Evolutionary conservation across 2,888 invertebrate genomes (phyloP), one percentile per base, ranked within the genome.

Genomic region (Parnassius smintheus): DNA sequence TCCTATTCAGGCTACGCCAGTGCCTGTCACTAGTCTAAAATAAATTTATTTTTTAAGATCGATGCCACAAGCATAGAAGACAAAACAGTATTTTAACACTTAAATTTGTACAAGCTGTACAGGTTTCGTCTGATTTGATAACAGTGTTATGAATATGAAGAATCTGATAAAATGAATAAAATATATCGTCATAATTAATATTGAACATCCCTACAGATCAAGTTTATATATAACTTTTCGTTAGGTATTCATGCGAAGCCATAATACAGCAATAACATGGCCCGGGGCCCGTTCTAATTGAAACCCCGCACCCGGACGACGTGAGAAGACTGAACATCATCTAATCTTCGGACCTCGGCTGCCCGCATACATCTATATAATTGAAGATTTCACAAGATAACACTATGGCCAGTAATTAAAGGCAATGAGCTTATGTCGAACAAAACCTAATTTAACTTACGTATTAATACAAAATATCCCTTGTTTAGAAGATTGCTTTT

Each of bases 321-420:
- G 90, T 90, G 90, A 89, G 85, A 80, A 81, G 90, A 88, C 88
- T 90, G 80, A 75, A 81, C 85, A 88, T 83, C 80, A 82, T 75
- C 82, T 83, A 82, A 87, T 85, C 85, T 82, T 72, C 73, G 75
- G 75, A 75, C 76, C 78, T 74, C 75, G 72, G 70, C 73, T 69
- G 71, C 72, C 75, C 77, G 67, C 78, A 81, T 75, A 74, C 75
- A 75, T 75, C 74, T 77, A 75, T 79, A 80, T 87, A 87, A 89
- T 89, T 87, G 83, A 85, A 88, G 88, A 88, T 91, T 88, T 89
- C 84, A 82, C 90, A 82, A 88, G 89, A 90, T 91, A 90, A 82
- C 88, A 86, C 88, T 81, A 81, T 81, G 78, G 78, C 82, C 82
- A 80, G 78, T 83, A 81, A 85, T 87, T 85, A 83, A 83, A 79